Evolutionary conservation across 2,113 vertebrate species (phyloP), one percentile per base, ranked within the genome.

Genomic region (Pluvianellus socialis): DNA sequence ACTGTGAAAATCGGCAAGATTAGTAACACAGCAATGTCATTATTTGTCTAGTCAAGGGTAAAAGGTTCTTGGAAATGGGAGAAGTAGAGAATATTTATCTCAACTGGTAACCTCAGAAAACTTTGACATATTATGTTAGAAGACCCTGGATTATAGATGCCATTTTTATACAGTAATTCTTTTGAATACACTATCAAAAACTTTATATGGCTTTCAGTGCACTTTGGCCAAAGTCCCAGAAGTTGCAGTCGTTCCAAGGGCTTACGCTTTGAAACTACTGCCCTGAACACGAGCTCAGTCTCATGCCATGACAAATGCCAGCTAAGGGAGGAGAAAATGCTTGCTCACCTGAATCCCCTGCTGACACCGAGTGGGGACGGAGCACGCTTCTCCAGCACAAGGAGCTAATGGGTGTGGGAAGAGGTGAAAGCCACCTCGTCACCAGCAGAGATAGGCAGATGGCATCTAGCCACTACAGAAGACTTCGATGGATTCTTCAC

Each of bases 31-130:
- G 67, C 90, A 86, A 55, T 79, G 82, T 90, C 86, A 94, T 79
- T 33, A 6, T 79, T 92, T 93, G 72, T 89, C 89, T 93, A 86
- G 61, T 88, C 84, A 96, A 96, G 86, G 92, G 86, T 73, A 97
- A 94, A 92, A 70, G 81, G 80, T 67, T 88, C 91, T 88, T 81
- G 40, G 88, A 81, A 95, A 42, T 4, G 35, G 27, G 38, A 86
- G 63, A 83, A 65, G 27, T 10, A 52, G 35, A 73, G 26, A 77
- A 20, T 33, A 52, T 77, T 90, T 58, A 62, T 76, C 85, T 82
- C 55, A 75, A 13, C 0, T 6, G 47, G 35, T 9, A 66, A 61
- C 24, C 67, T 91, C 50, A 66, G 76, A 77, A 76, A 92, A 86
- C 28, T 65, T 30, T 17, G 28, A 77, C 53, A 27, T 16, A 13